phyloP scores from a whole-genome alignment of 2,113 vertebrate genomes.

The Urocitellus parryii region DNA sequence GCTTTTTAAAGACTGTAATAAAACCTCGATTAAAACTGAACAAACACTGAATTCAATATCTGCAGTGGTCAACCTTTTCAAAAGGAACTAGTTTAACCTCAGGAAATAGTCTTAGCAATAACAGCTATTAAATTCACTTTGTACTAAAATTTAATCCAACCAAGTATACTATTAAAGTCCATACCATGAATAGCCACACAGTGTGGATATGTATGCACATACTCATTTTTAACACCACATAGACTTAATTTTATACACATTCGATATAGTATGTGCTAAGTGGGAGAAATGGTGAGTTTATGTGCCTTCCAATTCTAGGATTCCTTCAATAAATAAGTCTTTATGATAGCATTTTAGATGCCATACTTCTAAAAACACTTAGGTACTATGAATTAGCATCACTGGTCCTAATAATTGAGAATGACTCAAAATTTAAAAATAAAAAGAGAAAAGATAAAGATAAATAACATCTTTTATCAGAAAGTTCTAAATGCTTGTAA shows the following conservation, averaged over 20 bases:
- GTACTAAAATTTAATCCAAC: conserved; percentile 49
- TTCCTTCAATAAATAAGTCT: conserved; percentile 2
- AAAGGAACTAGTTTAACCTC: conserved; percentile 38
- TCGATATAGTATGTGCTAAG: background rate
- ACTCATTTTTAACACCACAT: conserved; percentile 29
- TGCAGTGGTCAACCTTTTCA: conserved; percentile 15
- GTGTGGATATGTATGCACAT: background rate
- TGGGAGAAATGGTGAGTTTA: background rate
- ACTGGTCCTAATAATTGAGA: background rate
- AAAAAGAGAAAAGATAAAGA: background rate
- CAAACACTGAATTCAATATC: conserved; percentile 70
- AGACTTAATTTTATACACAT: conserved; percentile 19
- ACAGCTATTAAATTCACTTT: conserved; percentile 64
- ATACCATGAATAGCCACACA: background rate
- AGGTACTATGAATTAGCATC: background rate
- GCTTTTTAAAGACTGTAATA: conserved; percentile 66
- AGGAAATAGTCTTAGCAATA: conserved; percentile 56
- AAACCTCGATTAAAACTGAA: conserved; percentile 65
- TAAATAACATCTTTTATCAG: background rate
- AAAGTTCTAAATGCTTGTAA: background rate
- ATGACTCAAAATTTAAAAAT: background rate
- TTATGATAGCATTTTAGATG: background rate
- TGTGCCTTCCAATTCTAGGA: background rate
- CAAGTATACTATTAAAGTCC: conserved; percentile 23
- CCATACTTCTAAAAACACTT: background rate